Conservation (phyloP, 2,797 vertebrate genomes). For the Sylvia borin region DNA sequence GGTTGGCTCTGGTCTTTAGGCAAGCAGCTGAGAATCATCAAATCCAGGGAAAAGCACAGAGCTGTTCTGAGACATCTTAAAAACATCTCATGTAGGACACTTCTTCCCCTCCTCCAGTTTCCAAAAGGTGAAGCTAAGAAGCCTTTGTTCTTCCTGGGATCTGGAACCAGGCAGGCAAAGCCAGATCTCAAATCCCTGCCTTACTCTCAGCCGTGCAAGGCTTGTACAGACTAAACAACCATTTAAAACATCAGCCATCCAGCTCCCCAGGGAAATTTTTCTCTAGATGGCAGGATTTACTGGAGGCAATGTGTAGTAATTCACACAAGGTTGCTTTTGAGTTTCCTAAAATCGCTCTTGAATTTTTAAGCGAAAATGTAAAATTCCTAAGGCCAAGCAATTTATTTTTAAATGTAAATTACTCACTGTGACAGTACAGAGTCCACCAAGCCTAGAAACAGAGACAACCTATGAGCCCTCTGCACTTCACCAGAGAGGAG, state of each 20-base stretch:
- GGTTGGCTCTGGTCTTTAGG: background rate
- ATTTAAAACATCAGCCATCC: background rate
- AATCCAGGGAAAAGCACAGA: background rate
- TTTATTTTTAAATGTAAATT: background rate
- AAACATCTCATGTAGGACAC: background rate
- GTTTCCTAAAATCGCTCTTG: background rate
- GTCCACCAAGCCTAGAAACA: background rate
- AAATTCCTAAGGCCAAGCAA: background rate
- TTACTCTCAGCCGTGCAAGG: fast-evolving
- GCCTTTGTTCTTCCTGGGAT: background rate
- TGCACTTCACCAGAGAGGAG: background rate
- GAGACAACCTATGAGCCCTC: background rate
- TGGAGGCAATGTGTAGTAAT: background rate
- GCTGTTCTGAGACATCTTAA: background rate
- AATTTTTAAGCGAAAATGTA: background rate
- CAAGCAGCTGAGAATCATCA: background rate
- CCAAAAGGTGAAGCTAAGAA: background rate
- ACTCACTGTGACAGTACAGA: background rate
- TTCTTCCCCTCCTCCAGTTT: background rate
- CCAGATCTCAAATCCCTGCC: background rate
- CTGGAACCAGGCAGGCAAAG: background rate
- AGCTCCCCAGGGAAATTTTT: background rate
- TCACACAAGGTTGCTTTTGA: background rate
- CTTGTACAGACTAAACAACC: background rate
- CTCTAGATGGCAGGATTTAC: background rate